Conservation (phyloP, 2,888 invertebrate genomes). For the Acanthopleura granulata region DNA sequence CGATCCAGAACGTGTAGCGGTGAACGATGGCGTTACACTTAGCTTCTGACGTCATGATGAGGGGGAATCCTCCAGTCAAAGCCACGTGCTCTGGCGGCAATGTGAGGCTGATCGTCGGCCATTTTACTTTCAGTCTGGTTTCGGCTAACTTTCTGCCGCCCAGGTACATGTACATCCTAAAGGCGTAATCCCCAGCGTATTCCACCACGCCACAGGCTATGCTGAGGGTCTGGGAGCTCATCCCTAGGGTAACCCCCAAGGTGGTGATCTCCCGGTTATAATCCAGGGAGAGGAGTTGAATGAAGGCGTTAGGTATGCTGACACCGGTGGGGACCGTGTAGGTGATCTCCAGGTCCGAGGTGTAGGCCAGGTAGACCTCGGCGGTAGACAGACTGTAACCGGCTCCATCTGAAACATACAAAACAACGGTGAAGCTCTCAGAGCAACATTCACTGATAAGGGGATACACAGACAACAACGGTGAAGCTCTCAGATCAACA, state of each 20-base stretch:
- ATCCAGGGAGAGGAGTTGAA: slow-evolving; percentile 43
- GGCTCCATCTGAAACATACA: slow-evolving; percentile 42
- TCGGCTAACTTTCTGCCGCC: slow-evolving; percentile 47
- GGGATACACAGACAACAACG: too few relatives aligned
- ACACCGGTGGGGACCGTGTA: slow-evolving; percentile 54
- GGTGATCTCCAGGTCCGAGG: slow-evolving; percentile 50
- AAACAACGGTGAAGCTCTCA: slow-evolving; percentile 13
- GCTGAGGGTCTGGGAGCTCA: slow-evolving; percentile 43
- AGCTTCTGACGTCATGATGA: slow-evolving; percentile 45
- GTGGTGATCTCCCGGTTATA: slow-evolving; percentile 46
- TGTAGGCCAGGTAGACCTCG: slow-evolving; percentile 50
- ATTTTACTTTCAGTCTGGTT: slow-evolving; percentile 42
- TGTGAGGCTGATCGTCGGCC: slow-evolving; percentile 48
- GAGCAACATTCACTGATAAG: too few relatives aligned
- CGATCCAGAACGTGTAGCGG: slow-evolving; percentile 42
- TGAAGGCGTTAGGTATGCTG: slow-evolving; percentile 51
- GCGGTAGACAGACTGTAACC: slow-evolving; percentile 48
- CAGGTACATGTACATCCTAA: slow-evolving; percentile 50
- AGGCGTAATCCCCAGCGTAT: slow-evolving; percentile 52
- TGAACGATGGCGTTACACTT: slow-evolving; percentile 47
- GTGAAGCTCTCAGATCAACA: too few relatives aligned
- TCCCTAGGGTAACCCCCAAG: slow-evolving; percentile 23
- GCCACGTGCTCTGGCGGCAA: slow-evolving; percentile 47
- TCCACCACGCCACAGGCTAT: slow-evolving; percentile 60
- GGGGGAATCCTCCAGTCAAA: slow-evolving; percentile 45